phyloP scores from a whole-genome alignment of 2,113 vertebrate species.

The Pomatorhinus ruficollis region DNA sequence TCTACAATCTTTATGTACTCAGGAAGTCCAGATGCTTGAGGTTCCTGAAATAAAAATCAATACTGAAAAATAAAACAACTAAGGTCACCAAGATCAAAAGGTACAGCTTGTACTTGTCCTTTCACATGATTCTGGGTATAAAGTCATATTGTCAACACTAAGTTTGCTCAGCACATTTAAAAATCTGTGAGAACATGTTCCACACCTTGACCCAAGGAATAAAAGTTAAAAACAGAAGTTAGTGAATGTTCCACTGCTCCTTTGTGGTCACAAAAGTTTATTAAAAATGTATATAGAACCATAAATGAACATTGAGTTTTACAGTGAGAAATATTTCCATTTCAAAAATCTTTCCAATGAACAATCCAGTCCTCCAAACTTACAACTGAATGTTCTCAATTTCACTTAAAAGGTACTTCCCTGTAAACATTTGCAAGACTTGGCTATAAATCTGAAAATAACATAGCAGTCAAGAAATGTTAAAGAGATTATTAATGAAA shows the following conservation, averaged over 20 bases:
- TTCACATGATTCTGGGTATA: background rate
- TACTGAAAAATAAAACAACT: background rate
- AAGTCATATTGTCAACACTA: background rate
- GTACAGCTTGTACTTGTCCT: background rate
- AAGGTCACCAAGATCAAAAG: background rate
- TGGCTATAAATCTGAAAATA: slow-evolving; percentile 28
- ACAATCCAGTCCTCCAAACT: background rate
- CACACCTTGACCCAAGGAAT: background rate
- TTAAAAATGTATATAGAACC: background rate
- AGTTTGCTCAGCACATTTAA: background rate
- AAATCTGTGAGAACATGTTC: background rate
- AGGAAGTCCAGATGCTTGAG: slow-evolving; percentile 76
- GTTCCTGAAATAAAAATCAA: slow-evolving; percentile 75
- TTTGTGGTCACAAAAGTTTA: background rate
- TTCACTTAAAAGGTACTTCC: background rate
- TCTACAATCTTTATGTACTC: slow-evolving; percentile 92
- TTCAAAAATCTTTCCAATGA: background rate
- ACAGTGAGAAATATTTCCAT: slow-evolving; percentile 11
- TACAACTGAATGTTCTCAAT: slow-evolving; percentile 1
- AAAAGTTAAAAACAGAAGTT: slow-evolving; percentile 4
- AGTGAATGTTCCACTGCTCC: background rate
- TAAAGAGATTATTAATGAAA: slow-evolving; percentile 25
- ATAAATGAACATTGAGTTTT: slow-evolving; percentile 10
- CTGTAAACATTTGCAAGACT: background rate
- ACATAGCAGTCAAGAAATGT: background rate